Evolutionary conservation across 2,888 invertebrate species (phyloP).

Genomic region (Ceratothoa steindachneri): DNA sequence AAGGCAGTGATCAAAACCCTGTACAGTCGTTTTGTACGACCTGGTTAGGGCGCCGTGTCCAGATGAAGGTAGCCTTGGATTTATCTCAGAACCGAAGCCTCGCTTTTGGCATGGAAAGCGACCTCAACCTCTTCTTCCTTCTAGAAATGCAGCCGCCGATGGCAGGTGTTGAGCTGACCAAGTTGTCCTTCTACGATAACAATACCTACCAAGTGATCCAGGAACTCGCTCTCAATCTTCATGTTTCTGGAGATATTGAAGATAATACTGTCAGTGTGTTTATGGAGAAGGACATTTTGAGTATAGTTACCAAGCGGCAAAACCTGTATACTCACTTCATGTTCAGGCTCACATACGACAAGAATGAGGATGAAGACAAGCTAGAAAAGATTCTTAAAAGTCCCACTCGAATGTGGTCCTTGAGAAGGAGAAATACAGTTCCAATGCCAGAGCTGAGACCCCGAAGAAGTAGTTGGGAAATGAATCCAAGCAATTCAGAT

Average conservation of each 20-base stretch:
- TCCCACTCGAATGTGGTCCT: neutral
- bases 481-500: neutral
- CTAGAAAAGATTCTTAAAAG: neutral
- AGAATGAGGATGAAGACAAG: neutral
- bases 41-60: neutral
- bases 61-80: neutral
- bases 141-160: neutral
- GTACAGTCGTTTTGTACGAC: neutral
- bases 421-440: neutral
- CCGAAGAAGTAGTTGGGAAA: neutral
- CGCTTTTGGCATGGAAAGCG: neutral
- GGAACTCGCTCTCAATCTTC: slow-evolving; percentile 10
- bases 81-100: neutral
- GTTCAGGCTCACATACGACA: neutral
- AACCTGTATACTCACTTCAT: slow-evolving; percentile 17
- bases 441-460: neutral
- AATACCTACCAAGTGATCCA: slow-evolving; percentile 22
- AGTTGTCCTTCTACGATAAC: slow-evolving; percentile 31
- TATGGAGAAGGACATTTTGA: slow-evolving; percentile 27
- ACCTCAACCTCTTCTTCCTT: neutral
- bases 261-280: slow-evolving; percentile 23
- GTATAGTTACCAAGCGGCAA: slow-evolving; percentile 23
- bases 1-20: neutral
- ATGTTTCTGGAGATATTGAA: slow-evolving; percentile 31
- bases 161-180: slow-evolving; percentile 10